These are phyloP conservation scores for Stomatorhinus walkeri DNA, from an alignment of 2,797 vertebrate genomes.

Conservation along the genomic window DNA sequence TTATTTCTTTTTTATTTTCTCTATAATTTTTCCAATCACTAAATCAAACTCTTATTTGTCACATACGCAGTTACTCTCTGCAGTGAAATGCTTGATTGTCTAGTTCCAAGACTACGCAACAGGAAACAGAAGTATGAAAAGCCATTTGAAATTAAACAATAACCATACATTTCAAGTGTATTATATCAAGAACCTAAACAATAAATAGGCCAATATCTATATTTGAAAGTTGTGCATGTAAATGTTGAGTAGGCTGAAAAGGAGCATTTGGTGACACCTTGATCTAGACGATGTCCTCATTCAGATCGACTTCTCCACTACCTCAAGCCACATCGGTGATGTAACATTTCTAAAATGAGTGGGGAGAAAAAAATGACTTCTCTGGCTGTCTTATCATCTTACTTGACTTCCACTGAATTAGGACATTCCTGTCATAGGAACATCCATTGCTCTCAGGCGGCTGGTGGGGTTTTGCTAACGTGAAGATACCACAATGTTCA, in stretches of 20 bases:
- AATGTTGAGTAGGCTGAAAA: neutral
- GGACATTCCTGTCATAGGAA: neutral
- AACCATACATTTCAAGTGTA: neutral
- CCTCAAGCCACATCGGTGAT: neutral
- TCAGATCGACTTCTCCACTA: neutral
- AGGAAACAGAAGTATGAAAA: neutral
- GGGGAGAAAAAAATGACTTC: neutral
- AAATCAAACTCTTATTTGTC: neutral
- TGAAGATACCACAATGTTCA: neutral
- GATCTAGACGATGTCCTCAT: neutral
- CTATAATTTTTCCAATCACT: neutral
- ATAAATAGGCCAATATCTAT: neutral
- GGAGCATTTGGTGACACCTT: neutral
- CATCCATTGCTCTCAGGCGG: neutral
- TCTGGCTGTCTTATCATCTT: neutral
- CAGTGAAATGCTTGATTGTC: neutral
- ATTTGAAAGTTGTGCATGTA: neutral
- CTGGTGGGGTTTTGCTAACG: neutral
- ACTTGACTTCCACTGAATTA: neutral
- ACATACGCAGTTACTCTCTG: neutral
- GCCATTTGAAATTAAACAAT: neutral
- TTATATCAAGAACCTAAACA: neutral
- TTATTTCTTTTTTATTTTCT: neutral
- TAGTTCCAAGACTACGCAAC: neutral
- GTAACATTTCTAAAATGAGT: neutral